phyloP scores from a whole-genome alignment of 2,888 invertebrate genomes.

The Microplitis manilae region DNA sequence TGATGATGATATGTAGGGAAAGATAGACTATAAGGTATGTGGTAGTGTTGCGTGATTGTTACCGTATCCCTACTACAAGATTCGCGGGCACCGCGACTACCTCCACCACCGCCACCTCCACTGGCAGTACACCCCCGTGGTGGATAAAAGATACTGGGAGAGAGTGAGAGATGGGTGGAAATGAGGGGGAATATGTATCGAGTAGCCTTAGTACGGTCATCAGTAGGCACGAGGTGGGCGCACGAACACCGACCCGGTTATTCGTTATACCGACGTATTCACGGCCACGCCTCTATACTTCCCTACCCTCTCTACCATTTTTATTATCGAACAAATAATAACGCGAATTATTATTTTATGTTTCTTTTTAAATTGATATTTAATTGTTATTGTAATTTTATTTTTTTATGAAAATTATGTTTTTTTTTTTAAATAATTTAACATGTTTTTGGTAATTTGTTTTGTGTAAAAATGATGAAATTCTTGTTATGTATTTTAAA shows the following conservation, averaged over 20 bases:
- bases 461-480: no score
- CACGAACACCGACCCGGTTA: slow-evolving; percentile 56
- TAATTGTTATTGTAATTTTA: no score
- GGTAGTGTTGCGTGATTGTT: slow-evolving; percentile 6
- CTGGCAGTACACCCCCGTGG: slow-evolving; percentile 48
- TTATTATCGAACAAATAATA: neutral
- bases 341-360: neutral
- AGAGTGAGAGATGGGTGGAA: slow-evolving; percentile 3
- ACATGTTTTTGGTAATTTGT: no score
- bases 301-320: slow-evolving; percentile 31
- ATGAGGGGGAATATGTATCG: slow-evolving; percentile 1
- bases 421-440: no score
- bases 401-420: no score
- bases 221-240: slow-evolving; percentile 63
- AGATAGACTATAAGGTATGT: neutral
- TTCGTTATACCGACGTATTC: slow-evolving; percentile 49
- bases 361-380: neutral
- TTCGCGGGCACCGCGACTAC: slow-evolving; percentile 36
- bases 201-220: slow-evolving; percentile 40
- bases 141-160: neutral
- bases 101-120: slow-evolving; percentile 37
- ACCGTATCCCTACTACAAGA: slow-evolving; percentile 26
- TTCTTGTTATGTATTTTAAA: no score
- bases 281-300: slow-evolving; percentile 41
- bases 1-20: neutral